These are phyloP conservation scores for Sarcoramphus papa DNA, from an alignment of 2,797 vertebrate genomes.

Conservation along the genomic window DNA sequence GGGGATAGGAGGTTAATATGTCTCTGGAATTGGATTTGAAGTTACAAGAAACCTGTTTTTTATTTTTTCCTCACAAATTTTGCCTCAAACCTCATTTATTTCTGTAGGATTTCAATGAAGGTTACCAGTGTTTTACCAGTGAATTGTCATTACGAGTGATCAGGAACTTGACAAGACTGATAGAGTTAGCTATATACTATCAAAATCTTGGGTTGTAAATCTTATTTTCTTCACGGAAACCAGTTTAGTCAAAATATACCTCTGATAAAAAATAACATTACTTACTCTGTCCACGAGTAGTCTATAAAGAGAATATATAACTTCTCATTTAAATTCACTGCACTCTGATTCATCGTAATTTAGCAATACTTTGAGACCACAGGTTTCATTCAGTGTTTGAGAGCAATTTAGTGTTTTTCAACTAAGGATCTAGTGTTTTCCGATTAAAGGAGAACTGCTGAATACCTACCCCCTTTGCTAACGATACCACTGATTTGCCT, in stretches of 20 bases:
- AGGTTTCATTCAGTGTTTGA: not conserved
- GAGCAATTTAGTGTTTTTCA: not conserved
- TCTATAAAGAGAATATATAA: not conserved
- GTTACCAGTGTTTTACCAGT: not conserved
- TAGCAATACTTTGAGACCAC: not conserved
- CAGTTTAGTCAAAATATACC: not conserved
- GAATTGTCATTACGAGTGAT: not conserved
- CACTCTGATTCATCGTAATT: not conserved
- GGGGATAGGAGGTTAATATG: not conserved
- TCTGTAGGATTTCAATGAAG: not conserved
- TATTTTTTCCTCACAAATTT: not conserved
- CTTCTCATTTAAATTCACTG: not conserved
- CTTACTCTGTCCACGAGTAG: not conserved
- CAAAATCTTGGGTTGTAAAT: not conserved
- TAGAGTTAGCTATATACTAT: not conserved
- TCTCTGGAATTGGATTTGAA: not conserved
- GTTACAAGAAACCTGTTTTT: not conserved
- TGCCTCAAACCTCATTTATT: not conserved
- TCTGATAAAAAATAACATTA: not conserved
- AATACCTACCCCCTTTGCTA: not conserved
- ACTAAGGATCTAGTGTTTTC: not conserved
- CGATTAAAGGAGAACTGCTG: not conserved
- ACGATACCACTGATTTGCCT: not conserved
- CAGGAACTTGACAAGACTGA: not conserved
- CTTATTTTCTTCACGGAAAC: not conserved